Conservation (phyloP, 2,888 invertebrate genomes). For the Emesis russula region DNA sequence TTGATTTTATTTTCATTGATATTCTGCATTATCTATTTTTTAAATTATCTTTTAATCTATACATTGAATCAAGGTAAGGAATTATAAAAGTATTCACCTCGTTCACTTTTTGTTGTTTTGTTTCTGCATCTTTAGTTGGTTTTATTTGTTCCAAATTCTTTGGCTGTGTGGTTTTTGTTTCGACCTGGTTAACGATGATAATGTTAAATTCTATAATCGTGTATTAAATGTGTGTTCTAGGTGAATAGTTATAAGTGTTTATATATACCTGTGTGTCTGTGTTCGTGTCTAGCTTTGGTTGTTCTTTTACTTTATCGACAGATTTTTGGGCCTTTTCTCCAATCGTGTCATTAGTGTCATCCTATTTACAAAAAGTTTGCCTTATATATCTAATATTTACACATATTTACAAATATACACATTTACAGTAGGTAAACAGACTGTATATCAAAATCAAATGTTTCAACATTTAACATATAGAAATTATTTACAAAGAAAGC, state of each 20-base stretch:
- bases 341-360: conserved; percentile 91
- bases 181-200: conserved; percentile 89
- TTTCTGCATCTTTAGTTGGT: conserved; percentile 77
- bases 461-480: conserved; percentile 41
- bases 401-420: conserved; percentile 21
- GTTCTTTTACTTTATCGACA: conserved; percentile 93
- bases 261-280: conserved; percentile 91
- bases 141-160: conserved; percentile 90
- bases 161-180: conserved; percentile 90
- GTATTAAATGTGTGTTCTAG: conserved; percentile 35
- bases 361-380: conserved; percentile 92
- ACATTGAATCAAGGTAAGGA: background rate
- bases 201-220: no score
- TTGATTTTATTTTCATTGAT: no score
- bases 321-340: conserved; percentile 92
- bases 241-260: conserved; percentile 91
- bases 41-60: background rate
- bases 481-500: conserved; percentile 31
- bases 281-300: conserved; percentile 94
- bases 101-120: conserved; percentile 90
- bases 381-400: conserved; percentile 12
- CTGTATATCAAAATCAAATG: background rate
- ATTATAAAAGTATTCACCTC: conserved; percentile 89
- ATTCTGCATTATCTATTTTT: no score
- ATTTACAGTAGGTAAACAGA: background rate